Evolutionary conservation across 30 jellyfish, hydroid and myxozoan genomes (phyloP).

Genomic region (Cassiopea xamachana): DNA sequence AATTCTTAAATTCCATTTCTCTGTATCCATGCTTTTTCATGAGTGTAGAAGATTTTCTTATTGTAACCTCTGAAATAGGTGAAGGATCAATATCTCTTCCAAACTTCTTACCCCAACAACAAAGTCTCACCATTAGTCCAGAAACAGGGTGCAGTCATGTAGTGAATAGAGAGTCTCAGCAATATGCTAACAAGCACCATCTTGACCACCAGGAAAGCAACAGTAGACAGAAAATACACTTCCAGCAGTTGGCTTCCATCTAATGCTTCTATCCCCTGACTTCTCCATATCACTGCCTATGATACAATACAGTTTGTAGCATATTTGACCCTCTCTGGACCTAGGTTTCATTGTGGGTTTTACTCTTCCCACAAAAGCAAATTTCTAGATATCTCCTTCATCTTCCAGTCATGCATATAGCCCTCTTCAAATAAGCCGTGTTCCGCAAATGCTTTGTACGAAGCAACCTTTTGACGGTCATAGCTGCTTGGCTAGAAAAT

Average conservation of each 20-base stretch:
- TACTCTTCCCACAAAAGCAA: constrained; percentile 24
- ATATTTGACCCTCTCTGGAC: constrained; percentile 20
- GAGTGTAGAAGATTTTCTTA: background rate
- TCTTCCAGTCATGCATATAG: constrained; percentile 28
- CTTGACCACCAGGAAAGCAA: constrained; percentile 53
- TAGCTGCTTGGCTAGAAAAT: constrained; percentile 44
- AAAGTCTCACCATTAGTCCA: constrained; percentile 4
- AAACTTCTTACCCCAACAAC: background rate
- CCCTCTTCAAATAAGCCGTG: constrained; percentile 1
- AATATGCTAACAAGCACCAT: constrained; percentile 18
- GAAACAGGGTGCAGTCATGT: constrained; percentile 23
- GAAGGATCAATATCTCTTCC: constrained; percentile 25
- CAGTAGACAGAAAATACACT: constrained; percentile 44
- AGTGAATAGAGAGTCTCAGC: constrained; percentile 12
- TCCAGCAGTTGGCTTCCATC: constrained; percentile 57
- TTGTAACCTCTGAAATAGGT: constrained; percentile 10
- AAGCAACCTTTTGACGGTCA: constrained; percentile 48
- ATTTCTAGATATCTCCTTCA: constrained; percentile 37
- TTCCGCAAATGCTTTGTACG: constrained; percentile 43
- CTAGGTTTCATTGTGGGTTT: constrained; percentile 21
- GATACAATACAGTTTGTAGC: constrained; percentile 32
- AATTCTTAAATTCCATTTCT: constrained; percentile 1
- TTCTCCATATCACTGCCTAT: constrained; percentile 23
- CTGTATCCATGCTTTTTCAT: constrained; percentile 10
- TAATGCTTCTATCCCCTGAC: background rate